Conservation (phyloP, 2,113 vertebrate genomes). For the Sporophila hypoxantha region DNA sequence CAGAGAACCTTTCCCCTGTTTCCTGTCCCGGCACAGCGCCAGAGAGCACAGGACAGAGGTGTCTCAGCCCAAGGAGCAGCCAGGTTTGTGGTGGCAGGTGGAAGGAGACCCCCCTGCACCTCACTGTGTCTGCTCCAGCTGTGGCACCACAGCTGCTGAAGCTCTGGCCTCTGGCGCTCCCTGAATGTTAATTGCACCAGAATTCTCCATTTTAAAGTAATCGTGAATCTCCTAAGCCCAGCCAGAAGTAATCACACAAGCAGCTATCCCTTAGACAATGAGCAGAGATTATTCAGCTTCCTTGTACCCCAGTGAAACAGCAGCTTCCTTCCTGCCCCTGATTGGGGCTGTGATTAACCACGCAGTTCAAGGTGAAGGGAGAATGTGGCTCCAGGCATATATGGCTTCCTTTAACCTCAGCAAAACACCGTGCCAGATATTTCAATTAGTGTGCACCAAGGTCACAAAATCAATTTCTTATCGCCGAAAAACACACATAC, state of each 20-base stretch:
- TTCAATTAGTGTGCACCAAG: conserved; percentile 67
- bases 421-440: conserved; percentile 60
- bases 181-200: not conserved
- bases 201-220: not conserved
- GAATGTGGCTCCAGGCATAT: conserved; percentile 24
- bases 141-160: accelerated
- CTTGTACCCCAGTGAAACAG: conserved; percentile 14
- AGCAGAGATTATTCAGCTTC: conserved; percentile 41
- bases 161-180: not conserved
- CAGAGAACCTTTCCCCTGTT: not conserved
- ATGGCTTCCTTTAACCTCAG: conserved; percentile 58
- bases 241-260: not conserved
- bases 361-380: conserved; percentile 56
- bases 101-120: accelerated
- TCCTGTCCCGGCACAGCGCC: accelerated
- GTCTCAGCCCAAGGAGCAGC: not conserved
- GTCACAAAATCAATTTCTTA: conserved; percentile 75
- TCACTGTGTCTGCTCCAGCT: accelerated
- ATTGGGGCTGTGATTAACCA: conserved; percentile 54
- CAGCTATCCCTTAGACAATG: conserved; percentile 19
- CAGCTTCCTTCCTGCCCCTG: conserved; percentile 54
- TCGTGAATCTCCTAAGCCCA: not conserved
- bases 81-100: not conserved
- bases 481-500: conserved; percentile 63
- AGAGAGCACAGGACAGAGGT: not conserved